Conservation (phyloP, 2,888 invertebrate genomes). For the Mythimna lalbum region DNA sequence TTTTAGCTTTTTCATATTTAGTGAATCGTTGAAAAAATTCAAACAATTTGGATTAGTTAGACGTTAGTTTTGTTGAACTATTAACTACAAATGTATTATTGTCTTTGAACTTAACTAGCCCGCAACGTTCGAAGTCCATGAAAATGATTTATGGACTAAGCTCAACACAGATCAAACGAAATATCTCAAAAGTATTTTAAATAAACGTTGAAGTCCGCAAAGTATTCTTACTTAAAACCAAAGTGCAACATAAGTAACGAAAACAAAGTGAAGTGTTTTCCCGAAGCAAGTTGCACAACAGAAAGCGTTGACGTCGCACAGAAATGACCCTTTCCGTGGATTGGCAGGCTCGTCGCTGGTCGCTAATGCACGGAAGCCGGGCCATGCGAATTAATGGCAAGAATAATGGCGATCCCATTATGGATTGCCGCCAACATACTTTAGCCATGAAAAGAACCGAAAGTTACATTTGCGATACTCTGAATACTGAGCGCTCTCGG, state of each 20-base stretch:
- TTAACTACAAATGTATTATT: not conserved
- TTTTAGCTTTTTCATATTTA: conserved; percentile 35
- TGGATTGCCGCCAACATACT: conserved; percentile 91
- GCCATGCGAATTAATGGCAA: conserved; percentile 90
- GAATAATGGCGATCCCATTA: conserved; percentile 91
- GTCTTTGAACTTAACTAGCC: no score
- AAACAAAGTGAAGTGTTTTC: conserved; percentile 57
- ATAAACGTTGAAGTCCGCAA: conserved; percentile 1
- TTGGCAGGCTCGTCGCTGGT: conserved; percentile 86
- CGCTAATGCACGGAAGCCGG: conserved; percentile 90
- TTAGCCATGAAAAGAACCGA: conserved; percentile 91
- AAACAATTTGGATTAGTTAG: conserved; percentile 21
- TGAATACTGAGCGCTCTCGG: conserved; percentile 89
- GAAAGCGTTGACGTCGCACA: conserved; percentile 73
- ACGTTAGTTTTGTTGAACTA: not conserved
- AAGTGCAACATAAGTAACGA: conserved; percentile 47
- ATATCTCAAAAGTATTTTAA: conserved; percentile 1
- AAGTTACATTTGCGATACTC: conserved; percentile 91
- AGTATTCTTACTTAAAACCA: conserved; percentile 25
- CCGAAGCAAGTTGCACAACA: conserved; percentile 58
- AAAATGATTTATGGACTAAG: not conserved
- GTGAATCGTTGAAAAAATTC: conserved; percentile 37
- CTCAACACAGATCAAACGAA: not conserved
- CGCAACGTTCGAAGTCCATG: not conserved
- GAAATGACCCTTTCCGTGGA: conserved; percentile 80